These are phyloP conservation scores for Hyaena hyaena DNA, from an alignment of 2,113 vertebrate species.

Conservation along the genomic window DNA sequence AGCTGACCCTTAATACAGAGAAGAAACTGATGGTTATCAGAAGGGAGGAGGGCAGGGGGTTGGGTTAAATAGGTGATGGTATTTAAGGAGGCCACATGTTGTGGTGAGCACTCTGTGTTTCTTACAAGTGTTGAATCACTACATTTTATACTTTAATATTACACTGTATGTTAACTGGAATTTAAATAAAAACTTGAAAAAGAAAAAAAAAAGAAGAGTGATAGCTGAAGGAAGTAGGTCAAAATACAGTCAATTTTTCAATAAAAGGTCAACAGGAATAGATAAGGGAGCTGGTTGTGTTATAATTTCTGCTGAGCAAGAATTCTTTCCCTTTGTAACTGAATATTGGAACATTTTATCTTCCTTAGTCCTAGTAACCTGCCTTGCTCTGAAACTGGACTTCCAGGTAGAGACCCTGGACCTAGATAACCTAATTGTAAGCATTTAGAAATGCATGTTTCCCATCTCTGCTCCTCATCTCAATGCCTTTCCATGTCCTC, in stretches of 20 bases:
- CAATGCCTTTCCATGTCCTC: not conserved
- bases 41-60: not conserved
- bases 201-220: not conserved
- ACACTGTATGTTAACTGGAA: not conserved
- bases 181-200: not conserved
- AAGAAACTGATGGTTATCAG: not conserved
- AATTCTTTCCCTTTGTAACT: conserved; percentile 29
- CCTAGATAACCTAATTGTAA: not conserved
- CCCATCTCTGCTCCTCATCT: not conserved
- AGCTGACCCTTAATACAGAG: not conserved
- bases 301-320: not conserved
- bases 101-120: not conserved
- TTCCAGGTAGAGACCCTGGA: not conserved
- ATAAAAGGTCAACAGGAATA: not conserved
- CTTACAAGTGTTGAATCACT: not conserved
- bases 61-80: not conserved
- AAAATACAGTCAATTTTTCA: conserved; percentile 13
- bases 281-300: not conserved
- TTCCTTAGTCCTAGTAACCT: not conserved
- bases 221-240: not conserved
- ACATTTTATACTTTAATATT: not conserved
- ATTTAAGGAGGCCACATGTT: not conserved
- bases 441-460: conserved; percentile 26
- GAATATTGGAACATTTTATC: conserved; percentile 1
- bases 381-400: not conserved